phyloP scores from a whole-genome alignment of 2,797 vertebrate species.

The Emys orbicularis region DNA sequence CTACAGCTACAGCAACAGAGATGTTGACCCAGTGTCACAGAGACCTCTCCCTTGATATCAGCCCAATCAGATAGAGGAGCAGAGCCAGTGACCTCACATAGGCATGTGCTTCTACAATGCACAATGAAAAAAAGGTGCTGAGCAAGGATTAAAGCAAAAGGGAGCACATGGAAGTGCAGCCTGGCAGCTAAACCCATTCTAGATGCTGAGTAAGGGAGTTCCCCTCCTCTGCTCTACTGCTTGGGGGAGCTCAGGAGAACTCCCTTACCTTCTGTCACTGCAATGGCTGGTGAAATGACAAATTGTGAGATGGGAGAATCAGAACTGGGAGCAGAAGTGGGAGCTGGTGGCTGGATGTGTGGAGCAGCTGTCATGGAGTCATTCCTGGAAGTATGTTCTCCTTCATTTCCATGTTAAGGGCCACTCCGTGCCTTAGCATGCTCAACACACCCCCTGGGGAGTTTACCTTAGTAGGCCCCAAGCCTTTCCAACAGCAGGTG shows the following conservation, averaged over 20 bases:
- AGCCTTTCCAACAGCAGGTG: neutral
- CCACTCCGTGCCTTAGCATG: neutral
- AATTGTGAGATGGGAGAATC: neutral
- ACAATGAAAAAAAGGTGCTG: neutral
- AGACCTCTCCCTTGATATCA: neutral
- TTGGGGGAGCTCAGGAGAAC: neutral
- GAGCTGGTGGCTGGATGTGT: neutral
- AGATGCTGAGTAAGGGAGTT: conserved; percentile 15
- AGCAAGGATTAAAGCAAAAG: conserved; percentile 16
- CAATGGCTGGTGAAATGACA: neutral
- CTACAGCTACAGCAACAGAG: neutral
- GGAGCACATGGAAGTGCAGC: neutral
- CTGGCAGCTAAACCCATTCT: neutral
- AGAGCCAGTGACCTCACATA: neutral
- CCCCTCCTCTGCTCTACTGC: neutral
- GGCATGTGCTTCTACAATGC: neutral
- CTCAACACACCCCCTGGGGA: too few relatives aligned
- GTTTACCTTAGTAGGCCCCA: neutral
- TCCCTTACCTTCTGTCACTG: neutral
- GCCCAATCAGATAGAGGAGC: neutral
- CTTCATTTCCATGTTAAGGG: neutral
- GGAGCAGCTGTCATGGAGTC: neutral
- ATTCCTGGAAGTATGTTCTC: neutral
- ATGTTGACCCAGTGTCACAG: neutral
- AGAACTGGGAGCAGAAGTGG: neutral